Percentiles rank a stretch among this genome's conserved stretches.
Conservation (phyloP, 2,797 vertebrate species). For the Tolypeutes matacus region DNA sequence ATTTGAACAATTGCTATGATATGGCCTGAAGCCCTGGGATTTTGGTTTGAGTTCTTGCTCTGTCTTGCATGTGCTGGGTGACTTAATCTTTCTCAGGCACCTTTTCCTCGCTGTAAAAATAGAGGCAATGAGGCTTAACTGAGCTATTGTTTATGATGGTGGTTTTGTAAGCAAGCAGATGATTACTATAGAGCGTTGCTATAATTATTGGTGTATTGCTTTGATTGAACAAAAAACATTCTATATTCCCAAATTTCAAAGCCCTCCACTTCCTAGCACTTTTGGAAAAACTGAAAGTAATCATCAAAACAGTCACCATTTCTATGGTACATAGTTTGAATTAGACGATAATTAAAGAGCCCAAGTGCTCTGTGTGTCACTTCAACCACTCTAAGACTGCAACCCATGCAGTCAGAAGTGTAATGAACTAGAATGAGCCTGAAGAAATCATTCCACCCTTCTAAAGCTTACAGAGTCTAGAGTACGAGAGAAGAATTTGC, state of each 20-base stretch:
- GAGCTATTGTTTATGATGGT: background rate
- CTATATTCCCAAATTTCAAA: slow-evolving; percentile 36
- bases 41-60: background rate
- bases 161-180: background rate
- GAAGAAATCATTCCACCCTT: background rate
- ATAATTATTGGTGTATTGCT: background rate
- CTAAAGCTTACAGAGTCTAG: slow-evolving; percentile 45
- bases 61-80: background rate
- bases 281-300: slow-evolving; percentile 7
- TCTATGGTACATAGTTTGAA: background rate
- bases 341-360: slow-evolving; percentile 33
- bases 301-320: slow-evolving; percentile 41
- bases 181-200: background rate
- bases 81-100: background rate
- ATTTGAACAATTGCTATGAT: background rate
- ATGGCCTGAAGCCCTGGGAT: background rate
- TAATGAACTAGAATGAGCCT: background rate
- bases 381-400: background rate
- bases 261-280: background rate
- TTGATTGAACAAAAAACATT: background rate
- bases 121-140: background rate
- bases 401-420: background rate
- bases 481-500: background rate
- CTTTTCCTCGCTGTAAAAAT: background rate
- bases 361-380: background rate